A percentile compares a stretch with the other conserved stretches of the same genome.
Conservation (phyloP, 2,888 invertebrate genomes). For the Amphimallon solstitiale region DNA sequence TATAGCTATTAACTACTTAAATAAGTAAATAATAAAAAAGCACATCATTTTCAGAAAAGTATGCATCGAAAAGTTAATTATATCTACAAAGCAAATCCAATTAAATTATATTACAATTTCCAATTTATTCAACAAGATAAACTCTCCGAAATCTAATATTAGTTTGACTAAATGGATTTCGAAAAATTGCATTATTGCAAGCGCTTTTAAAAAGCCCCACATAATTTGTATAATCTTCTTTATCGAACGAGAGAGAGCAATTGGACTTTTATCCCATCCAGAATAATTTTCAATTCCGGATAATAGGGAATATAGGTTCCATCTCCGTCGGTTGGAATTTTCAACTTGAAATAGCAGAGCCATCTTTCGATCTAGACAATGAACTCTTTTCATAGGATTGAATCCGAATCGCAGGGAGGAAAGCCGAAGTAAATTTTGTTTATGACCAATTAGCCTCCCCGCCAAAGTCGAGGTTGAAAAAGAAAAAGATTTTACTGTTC, state of each 20-base stretch:
- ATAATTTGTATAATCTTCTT: slow-evolving; percentile 12
- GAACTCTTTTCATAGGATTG: neutral
- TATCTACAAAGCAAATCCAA: no score
- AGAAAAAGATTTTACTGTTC: neutral
- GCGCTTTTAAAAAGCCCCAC: neutral
- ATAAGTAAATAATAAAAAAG: no score
- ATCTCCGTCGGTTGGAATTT: neutral
- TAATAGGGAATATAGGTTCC: neutral
- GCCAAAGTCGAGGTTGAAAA: slow-evolving; percentile 3
- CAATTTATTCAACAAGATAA: no score
- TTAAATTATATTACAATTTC: no score
- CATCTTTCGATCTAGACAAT: neutral
- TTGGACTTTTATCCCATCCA: neutral
- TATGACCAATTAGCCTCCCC: slow-evolving; percentile 26
- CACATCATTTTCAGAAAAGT: no score
- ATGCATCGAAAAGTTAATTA: no score
- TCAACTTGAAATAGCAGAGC: slow-evolving; percentile 18
- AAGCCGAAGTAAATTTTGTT: slow-evolving; percentile 15
- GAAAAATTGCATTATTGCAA: no score
- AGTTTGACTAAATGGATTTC: no score
- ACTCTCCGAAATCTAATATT: no score
- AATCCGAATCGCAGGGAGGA: neutral
- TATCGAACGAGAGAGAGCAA: slow-evolving; percentile 2
- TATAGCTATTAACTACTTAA: no score
- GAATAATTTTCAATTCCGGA: slow-evolving; percentile 11